Conservation (phyloP, 1,140 invertebrate species). For the Meteorus sp. region DNA sequence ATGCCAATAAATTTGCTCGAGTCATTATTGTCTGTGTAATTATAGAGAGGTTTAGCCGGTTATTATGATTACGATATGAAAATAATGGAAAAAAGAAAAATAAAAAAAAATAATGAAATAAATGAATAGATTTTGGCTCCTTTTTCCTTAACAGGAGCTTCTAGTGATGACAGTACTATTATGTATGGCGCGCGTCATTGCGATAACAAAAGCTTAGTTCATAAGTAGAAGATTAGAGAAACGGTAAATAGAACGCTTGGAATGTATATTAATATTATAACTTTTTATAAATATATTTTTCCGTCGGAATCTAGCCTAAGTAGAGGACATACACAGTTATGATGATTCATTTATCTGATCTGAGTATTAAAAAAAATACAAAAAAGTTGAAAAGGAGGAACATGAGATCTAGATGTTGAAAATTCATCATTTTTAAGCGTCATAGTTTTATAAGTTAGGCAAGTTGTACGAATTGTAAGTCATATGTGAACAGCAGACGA, state of each 20-base stretch:
- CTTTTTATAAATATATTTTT: constrained; percentile 63
- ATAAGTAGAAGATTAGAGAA: constrained; percentile 53
- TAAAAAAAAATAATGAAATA: constrained; percentile 2
- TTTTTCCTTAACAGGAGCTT: constrained; percentile 24
- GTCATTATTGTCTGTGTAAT: constrained; percentile 39
- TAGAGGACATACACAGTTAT: constrained; percentile 56
- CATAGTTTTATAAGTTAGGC: constrained; percentile 43
- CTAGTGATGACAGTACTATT: constrained; percentile 15
- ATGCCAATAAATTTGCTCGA: constrained; percentile 35
- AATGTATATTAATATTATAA: constrained; percentile 57
- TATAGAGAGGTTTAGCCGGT: constrained; percentile 37
- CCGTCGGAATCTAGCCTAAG: constrained; percentile 59
- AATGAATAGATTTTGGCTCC: constrained; percentile 15
- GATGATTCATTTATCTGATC: constrained; percentile 57
- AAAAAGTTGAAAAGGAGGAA: no score
- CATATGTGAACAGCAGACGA: constrained; percentile 21
- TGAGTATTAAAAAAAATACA: constrained; percentile 55
- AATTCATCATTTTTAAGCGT: constrained; percentile 54
- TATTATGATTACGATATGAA: constrained; percentile 38
- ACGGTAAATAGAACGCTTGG: constrained; percentile 52
- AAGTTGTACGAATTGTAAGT: constrained; percentile 47
- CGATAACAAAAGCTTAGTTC: constrained; percentile 43
- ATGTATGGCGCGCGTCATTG: constrained; percentile 28
- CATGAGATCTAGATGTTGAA: constrained; percentile 49
- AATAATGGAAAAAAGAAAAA: constrained; percentile 17